These are phyloP conservation scores for Panthera uncia DNA, from an alignment of 2,113 vertebrate genomes.

Conservation along the genomic window DNA sequence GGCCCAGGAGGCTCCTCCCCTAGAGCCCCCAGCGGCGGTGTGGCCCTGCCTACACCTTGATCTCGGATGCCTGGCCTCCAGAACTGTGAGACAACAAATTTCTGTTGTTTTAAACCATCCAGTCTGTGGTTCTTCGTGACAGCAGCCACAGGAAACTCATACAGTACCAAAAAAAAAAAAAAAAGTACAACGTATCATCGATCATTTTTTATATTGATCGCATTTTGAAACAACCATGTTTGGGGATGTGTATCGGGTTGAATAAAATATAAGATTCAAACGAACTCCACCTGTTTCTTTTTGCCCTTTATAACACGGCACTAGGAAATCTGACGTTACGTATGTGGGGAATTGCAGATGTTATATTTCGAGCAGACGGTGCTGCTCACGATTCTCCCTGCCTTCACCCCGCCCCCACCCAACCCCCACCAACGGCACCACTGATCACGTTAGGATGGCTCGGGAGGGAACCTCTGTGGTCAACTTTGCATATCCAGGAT, in stretches of 20 bases:
- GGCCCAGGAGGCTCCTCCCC: background rate
- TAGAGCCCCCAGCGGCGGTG: background rate
- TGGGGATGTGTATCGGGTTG: background rate
- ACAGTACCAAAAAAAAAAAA: too few relatives aligned
- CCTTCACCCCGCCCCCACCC: background rate
- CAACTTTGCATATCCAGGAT: background rate
- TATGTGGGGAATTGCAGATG: too few relatives aligned
- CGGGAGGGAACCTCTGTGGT: background rate
- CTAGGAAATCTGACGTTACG: background rate
- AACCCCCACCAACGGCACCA: accelerated
- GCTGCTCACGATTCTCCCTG: background rate
- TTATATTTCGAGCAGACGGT: background rate
- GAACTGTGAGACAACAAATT: background rate
- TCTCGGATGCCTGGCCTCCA: background rate
- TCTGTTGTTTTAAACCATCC: background rate
- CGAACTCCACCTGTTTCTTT: background rate
- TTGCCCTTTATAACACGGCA: background rate
- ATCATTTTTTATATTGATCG: background rate
- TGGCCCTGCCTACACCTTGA: background rate
- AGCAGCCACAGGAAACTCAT: background rate
- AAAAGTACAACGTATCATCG: background rate
- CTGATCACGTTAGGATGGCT: background rate
- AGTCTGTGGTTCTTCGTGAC: background rate
- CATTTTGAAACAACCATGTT: background rate
- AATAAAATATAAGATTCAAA: background rate